Evolutionary conservation across 2,113 vertebrate species (phyloP), one percentile per base, ranked within the genome.

Genomic region (Nothobranchius kuhntae): DNA sequence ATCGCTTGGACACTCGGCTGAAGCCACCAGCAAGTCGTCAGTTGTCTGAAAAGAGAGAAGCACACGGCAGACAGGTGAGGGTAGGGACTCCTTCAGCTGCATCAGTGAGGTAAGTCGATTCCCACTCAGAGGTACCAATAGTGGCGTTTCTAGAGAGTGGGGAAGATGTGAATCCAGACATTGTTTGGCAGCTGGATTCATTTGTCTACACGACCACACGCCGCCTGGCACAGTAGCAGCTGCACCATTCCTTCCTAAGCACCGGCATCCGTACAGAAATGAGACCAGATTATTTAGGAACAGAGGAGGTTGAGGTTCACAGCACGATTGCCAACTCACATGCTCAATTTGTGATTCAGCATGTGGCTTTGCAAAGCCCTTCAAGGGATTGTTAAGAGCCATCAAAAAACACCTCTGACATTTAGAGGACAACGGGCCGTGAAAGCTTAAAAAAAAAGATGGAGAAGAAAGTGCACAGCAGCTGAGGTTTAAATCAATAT

Each of bases 1-100:
- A 53, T 99, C 97, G 0, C 96, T 99, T 48, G 96, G 96, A 92
- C 97, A 99, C 91, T 99, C 97, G 12, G 96, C 97, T 0, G 97
- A 99, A 51, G 96, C 96, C 92, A 98, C 96, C 87, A 95, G 90
- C 89, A 95, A 87, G 85, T 99, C 97, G 71, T 98, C 96, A 8
- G 95, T 94, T 36, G 93, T 94, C 97, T 99, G 59, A 89, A 69
- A 91, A 79, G 65, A 80, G 52, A 78, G 30, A 77, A 51, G 51
- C 14, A 62, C 48, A 73, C 13, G 75, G 47, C 5, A 9, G 52
- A 71, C 62, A 30, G 50, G 68, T 81, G 60, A 89, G 70, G 53
- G 56, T 60, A 57, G 13, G 9, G 63, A 61, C 72, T 65, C 48
- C 79, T 86, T 44, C 55, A 54, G 58, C 50, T 47, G 46, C 55